These are phyloP conservation scores for Enteromius mattozi DNA, from an alignment of 2,797 vertebrate genomes.

Conservation along the genomic window DNA sequence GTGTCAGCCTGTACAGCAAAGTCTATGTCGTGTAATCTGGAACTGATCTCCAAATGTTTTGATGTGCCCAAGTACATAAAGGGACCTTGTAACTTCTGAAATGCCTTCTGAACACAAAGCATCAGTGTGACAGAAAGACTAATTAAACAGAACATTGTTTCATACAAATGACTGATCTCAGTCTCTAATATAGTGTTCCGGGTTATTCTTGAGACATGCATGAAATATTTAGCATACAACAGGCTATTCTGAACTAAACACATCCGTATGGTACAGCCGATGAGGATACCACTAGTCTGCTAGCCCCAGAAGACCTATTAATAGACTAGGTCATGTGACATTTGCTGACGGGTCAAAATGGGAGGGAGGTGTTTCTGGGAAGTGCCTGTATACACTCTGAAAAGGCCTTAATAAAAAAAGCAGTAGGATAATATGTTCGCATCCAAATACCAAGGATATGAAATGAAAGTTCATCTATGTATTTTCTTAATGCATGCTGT, in stretches of 20 bases:
- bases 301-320: constrained; percentile 61
- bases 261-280: constrained; percentile 19
- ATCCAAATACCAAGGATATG: background rate
- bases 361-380: constrained; percentile 54
- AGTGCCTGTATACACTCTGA: constrained; percentile 5
- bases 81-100: background rate
- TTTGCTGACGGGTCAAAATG: constrained; percentile 58
- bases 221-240: constrained; percentile 1
- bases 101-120: constrained; percentile 7
- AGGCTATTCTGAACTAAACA: background rate
- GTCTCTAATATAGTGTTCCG: background rate
- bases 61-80: background rate
- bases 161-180: background rate
- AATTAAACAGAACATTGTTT: constrained; percentile 6
- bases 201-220: background rate
- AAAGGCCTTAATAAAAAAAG: background rate
- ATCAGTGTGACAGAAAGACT: background rate
- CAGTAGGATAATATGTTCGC: background rate
- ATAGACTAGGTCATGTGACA: constrained; percentile 74
- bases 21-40: background rate
- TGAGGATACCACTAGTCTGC: constrained; percentile 35
- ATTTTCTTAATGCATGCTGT: background rate
- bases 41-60: constrained; percentile 22
- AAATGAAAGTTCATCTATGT: background rate
- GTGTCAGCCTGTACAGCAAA: constrained; percentile 14